These are phyloP conservation scores for Ophraella communa DNA, from an alignment of 2,888 invertebrate genomes.

Conservation along the genomic window DNA sequence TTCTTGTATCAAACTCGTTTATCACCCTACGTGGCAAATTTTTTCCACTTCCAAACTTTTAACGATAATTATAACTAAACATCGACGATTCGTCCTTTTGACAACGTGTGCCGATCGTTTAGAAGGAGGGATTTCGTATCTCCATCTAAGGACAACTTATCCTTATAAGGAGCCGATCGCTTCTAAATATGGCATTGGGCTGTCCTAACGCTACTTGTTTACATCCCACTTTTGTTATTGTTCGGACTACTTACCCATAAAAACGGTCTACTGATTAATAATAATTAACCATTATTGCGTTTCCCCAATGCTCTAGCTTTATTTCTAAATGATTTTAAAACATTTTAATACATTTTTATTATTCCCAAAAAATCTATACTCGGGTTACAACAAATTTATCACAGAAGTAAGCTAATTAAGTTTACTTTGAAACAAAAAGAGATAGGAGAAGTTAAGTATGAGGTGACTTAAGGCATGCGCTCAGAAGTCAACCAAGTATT, in stretches of 20 bases:
- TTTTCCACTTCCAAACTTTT: constrained; percentile 6
- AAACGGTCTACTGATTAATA: not conserved
- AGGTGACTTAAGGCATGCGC: constrained; percentile 48
- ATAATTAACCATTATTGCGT: not conserved
- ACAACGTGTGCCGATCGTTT: constrained; percentile 44
- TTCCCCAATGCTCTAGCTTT: not conserved
- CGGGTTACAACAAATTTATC: constrained; percentile 46
- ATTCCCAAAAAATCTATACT: constrained; percentile 49
- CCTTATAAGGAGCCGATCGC: constrained; percentile 82
- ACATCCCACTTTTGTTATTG: constrained; percentile 56
- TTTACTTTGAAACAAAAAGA: constrained; percentile 41
- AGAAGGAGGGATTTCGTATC: constrained; percentile 78
- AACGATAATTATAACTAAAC: not conserved
- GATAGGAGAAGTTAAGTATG: constrained; percentile 47
- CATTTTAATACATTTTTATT: constrained; percentile 30
- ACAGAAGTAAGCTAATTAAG: constrained; percentile 36
- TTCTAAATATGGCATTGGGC: constrained; percentile 85
- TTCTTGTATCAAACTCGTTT: too few relatives aligned
- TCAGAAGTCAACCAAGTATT: constrained; percentile 51
- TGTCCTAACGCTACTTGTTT: constrained; percentile 64
- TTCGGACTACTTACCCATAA: constrained; percentile 4
- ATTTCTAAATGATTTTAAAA: not conserved
- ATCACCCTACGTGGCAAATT: not conserved
- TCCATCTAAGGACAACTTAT: constrained; percentile 80
- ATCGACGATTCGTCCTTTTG: constrained; percentile 42